These are phyloP conservation scores for Psylliodes chrysocephalus DNA, from an alignment of 2,888 invertebrate species.

Conservation along the genomic window DNA sequence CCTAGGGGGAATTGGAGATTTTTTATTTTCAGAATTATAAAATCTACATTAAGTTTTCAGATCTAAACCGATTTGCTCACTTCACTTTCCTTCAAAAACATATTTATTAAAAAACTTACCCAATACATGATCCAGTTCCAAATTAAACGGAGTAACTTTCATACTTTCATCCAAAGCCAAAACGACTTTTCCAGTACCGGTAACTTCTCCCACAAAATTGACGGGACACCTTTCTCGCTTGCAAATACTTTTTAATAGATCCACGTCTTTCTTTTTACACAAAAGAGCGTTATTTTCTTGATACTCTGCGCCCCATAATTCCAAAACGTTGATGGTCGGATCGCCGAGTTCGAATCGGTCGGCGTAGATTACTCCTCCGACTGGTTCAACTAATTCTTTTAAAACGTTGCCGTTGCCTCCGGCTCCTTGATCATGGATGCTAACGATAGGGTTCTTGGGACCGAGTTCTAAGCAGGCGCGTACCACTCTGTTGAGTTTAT, in stretches of 20 bases:
- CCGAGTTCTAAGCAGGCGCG: conserved; percentile 90
- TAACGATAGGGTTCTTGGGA: conserved; percentile 85
- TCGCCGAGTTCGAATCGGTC: conserved; percentile 92
- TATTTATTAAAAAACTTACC: conserved; percentile 70
- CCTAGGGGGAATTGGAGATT: no score
- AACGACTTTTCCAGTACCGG: conserved; percentile 79
- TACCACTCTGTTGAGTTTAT: conserved; percentile 93
- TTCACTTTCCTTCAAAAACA: no score
- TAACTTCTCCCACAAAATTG: conserved; percentile 92
- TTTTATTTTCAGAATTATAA: no score
- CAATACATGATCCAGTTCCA: conserved; percentile 88
- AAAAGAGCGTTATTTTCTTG: conserved; percentile 95
- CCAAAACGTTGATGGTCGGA: conserved; percentile 90
- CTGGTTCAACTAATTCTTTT: conserved; percentile 95
- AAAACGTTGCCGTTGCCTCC: conserved; percentile 98
- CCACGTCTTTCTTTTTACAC: conserved; percentile 74
- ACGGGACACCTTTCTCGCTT: conserved; percentile 89
- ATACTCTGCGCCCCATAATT: conserved; percentile 98
- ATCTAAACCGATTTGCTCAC: no score
- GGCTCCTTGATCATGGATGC: conserved; percentile 99
- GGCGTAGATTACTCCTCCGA: conserved; percentile 90
- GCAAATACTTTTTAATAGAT: conserved; percentile 77
- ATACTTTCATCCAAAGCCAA: conserved; percentile 74
- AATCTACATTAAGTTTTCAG: no score
- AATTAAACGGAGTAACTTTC: conserved; percentile 80